Conservation (phyloP, 2,888 invertebrate species). For the Caenorhabditis sp. region DNA sequence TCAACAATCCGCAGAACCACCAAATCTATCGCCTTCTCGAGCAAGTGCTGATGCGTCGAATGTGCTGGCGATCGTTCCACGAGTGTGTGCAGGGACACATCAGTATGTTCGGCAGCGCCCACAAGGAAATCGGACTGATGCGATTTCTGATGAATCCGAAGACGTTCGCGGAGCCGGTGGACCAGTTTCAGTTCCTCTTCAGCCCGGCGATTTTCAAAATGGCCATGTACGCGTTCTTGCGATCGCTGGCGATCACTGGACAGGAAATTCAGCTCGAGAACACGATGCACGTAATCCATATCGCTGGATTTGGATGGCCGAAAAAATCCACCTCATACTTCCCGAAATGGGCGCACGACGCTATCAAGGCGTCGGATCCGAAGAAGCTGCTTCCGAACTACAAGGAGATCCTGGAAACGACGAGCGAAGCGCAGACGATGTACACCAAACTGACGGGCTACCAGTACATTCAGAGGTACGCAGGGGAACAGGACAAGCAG, state of each 20-base stretch:
- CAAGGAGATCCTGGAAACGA: slow-evolving; percentile 15
- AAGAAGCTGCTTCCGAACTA: slow-evolving; percentile 30
- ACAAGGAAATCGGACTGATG: slow-evolving; percentile 25
- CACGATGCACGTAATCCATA: slow-evolving; percentile 8
- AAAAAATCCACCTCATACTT: slow-evolving; percentile 52
- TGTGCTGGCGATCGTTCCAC: slow-evolving; percentile 64
- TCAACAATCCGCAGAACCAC: slow-evolving; percentile 48
- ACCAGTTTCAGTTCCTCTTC: slow-evolving; percentile 58
- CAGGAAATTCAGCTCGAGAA: slow-evolving; percentile 29
- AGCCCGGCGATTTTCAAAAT: slow-evolving; percentile 75
- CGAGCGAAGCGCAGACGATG: background rate
- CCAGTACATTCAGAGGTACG: slow-evolving; percentile 43
- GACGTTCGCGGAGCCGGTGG: slow-evolving; percentile 42
- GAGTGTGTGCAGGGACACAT: slow-evolving; percentile 47
- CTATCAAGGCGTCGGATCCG: background rate
- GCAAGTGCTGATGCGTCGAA: slow-evolving; percentile 68
- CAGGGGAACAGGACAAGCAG: slow-evolving; percentile 10
- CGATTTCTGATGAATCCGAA: slow-evolving; percentile 35
- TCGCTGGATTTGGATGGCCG: slow-evolving; percentile 55
- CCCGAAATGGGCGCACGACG: slow-evolving; percentile 56
- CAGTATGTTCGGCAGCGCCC: background rate
- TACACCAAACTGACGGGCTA: slow-evolving; percentile 30
- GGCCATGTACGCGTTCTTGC: slow-evolving; percentile 64
- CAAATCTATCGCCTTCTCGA: slow-evolving; percentile 70
- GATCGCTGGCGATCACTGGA: slow-evolving; percentile 73